Conservation (phyloP, 2,797 vertebrate species). For the Pipistrellus pipistrellus region DNA sequence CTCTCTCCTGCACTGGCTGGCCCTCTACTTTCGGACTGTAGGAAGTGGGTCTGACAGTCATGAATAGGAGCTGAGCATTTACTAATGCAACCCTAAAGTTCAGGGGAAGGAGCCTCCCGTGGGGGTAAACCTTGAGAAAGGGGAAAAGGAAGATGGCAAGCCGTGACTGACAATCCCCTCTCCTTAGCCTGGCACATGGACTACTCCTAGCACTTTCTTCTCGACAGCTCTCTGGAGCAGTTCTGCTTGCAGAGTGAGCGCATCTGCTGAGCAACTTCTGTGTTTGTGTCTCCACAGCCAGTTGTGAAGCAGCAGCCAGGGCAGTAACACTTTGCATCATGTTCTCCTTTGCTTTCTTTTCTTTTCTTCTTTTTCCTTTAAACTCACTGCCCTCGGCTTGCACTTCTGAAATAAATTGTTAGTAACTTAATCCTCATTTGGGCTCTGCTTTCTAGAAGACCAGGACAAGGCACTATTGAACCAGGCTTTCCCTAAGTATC, state of each 20-base stretch:
- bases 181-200: not conserved
- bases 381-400: not conserved
- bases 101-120: not conserved
- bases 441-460: conserved; percentile 33
- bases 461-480: not conserved
- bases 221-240: not conserved
- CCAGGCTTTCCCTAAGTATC: not conserved
- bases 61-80: not conserved
- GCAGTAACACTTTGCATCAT: not conserved
- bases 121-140: not conserved
- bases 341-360: not conserved
- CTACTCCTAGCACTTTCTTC: not conserved
- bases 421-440: not conserved
- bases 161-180: not conserved
- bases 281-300: not conserved
- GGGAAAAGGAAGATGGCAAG: not conserved
- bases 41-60: not conserved
- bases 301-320: not conserved
- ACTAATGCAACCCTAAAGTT: not conserved
- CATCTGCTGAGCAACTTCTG: not conserved
- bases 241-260: not conserved
- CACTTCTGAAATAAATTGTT: not conserved
- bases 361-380: not conserved
- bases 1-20: not conserved
- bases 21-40: not conserved